A percentile compares a stretch with the other conserved stretches of the same genome.
These are phyloP conservation scores for Seira musarum DNA, from an alignment of 2,888 invertebrate species.

Conservation along the genomic window DNA sequence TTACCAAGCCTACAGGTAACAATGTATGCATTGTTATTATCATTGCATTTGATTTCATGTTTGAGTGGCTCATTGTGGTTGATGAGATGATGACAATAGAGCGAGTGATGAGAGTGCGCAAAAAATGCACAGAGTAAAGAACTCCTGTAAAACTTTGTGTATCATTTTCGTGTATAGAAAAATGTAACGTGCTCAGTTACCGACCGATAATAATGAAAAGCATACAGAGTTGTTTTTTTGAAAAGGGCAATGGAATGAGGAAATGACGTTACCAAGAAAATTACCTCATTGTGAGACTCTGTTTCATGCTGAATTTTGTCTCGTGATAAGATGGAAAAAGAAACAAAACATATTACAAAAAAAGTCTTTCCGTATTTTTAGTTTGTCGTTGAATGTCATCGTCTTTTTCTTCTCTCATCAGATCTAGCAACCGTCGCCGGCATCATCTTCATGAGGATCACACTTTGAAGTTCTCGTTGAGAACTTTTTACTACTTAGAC, in stretches of 20 bases:
- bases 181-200: neutral
- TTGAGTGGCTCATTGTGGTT: conserved; percentile 13
- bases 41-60: conserved; percentile 11
- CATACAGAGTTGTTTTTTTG: neutral
- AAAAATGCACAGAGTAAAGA: no score
- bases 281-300: conserved; percentile 18
- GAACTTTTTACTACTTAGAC: neutral
- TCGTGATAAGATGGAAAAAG: neutral
- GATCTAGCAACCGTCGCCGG: neutral
- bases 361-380: neutral
- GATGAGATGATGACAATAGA: conserved; percentile 9
- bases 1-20: no score
- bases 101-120: neutral
- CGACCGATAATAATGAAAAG: neutral
- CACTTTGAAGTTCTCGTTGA: neutral
- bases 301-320: conserved; percentile 3
- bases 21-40: neutral
- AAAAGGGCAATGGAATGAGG: conserved; percentile 31
- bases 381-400: neutral
- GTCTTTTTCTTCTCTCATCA: neutral
- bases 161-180: neutral
- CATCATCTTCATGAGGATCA: neutral
- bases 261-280: conserved; percentile 30
- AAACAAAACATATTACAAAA: neutral
- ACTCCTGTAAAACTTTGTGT: neutral